Conservation (phyloP, 2,113 vertebrate genomes). For the Prolemur simus region DNA sequence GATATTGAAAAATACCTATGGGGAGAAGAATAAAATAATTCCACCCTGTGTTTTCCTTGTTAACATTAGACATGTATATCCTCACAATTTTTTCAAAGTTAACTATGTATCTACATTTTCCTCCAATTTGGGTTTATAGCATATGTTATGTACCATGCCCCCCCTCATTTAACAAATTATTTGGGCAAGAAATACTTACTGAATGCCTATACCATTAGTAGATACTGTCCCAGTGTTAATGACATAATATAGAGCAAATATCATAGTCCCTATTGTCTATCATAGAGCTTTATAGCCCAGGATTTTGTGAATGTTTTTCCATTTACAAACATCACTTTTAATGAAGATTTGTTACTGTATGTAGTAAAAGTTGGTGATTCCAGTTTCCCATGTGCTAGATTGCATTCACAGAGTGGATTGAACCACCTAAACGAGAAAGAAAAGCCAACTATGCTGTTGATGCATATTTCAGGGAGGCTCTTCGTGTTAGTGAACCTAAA, state of each 20-base stretch:
- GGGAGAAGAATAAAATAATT: not conserved
- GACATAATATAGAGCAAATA: not conserved
- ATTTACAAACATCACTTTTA: not conserved
- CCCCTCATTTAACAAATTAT: not conserved
- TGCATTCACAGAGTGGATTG: slow-evolving; percentile 98
- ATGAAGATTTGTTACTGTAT: not conserved
- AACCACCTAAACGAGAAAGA: slow-evolving; percentile 97
- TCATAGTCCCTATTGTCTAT: not conserved
- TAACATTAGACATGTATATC: not conserved
- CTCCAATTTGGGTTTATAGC: not conserved
- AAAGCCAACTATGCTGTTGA: slow-evolving; percentile 99
- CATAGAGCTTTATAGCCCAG: not conserved
- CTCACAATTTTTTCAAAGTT: not conserved
- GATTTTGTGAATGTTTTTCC: not conserved
- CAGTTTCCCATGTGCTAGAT: slow-evolving; percentile 82
- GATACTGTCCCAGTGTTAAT: not conserved
- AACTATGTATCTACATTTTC: not conserved
- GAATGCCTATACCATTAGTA: not conserved
- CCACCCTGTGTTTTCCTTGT: not conserved
- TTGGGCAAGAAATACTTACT: not conserved
- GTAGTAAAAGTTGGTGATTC: not conserved
- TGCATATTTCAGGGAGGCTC: slow-evolving; percentile 98
- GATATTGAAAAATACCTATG: not conserved
- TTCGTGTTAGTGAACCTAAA: slow-evolving; percentile 98
- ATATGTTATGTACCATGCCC: not conserved